Base-by-base conservation (phyloP, 2,797 vertebrate species). In the Schizopygopsis malacanthus region DNA sequence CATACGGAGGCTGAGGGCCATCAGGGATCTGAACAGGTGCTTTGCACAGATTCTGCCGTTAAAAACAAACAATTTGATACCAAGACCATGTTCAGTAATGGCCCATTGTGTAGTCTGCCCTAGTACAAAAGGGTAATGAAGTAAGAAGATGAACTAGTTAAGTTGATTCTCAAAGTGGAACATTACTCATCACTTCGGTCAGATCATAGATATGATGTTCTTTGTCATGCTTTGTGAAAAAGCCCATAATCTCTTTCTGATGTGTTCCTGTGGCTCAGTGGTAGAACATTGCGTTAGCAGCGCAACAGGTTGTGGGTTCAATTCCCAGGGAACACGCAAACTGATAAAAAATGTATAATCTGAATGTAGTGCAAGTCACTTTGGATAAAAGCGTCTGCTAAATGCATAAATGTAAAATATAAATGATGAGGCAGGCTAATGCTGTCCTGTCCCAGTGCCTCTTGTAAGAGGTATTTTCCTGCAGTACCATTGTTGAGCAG, bases 1-100 rank as follows among this genome's bases (percentile, higher is more conserved):
- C 88, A 99, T 98, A 71, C 97, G 98, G 16, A 95, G 98, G 22
- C 96, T 99, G 85, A 94, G 98, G 10, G 98, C 98, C 90, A 99
- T 99, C 92, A 94, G 98, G 13, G 98, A 99, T 78, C 96, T 99
- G 47, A 99, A 99, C 93, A 97, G 98, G 98, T 99, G 92, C 6
- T 37, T n/a, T 33, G 47, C 59, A 41, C 71, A 76, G 39, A 59
- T 59, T 39, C 71, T 73, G 8, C 12, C 15, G 1, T 79, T 79
- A 70, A 70, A 80, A 81, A 54, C 45, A 43, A 45, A 11, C 56
- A 18, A 7, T 81, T 81, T 81, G 18, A 8, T 67, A 79, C 4
- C 8, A 10, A 25, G 18, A 67, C 45, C 11, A 15, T 50, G 25
- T 69, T 33, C 3, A 11, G 25, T 47, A 45, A 65, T 18, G 25